These are phyloP conservation scores for Watsonalla binaria DNA, from an alignment of 2,888 invertebrate species.

Conservation along the genomic window DNA sequence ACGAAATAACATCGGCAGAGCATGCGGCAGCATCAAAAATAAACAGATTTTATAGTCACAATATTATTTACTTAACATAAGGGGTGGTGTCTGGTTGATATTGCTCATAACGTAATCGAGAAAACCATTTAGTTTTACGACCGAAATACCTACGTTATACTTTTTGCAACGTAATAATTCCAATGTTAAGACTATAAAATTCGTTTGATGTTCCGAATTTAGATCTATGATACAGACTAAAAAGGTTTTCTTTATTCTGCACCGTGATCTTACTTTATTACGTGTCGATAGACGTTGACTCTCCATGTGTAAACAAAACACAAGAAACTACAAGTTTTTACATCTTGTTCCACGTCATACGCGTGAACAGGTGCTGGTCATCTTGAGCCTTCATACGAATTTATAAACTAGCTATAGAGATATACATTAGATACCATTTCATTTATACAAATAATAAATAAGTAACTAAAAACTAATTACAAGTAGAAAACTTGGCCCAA, in stretches of 20 bases:
- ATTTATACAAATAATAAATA: no score
- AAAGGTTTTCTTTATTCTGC: conserved; percentile 12
- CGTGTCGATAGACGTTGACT: no score
- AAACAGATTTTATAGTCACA: conserved; percentile 15
- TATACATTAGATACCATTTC: no score
- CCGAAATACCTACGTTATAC: conserved; percentile 10
- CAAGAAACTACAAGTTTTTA: background rate
- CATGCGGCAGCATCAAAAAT: conserved; percentile 11
- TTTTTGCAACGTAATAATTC: conserved; percentile 24
- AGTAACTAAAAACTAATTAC: no score
- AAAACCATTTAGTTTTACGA: conserved; percentile 35
- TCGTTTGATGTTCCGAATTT: conserved; percentile 34
- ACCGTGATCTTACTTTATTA: conserved; percentile 1
- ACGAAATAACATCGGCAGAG: background rate
- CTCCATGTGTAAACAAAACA: no score
- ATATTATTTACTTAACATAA: conserved; percentile 11
- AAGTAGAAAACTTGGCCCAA: no score
- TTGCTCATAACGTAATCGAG: conserved; percentile 11
- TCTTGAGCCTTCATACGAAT: no score
- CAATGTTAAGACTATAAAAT: conserved; percentile 38
- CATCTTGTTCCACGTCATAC: background rate
- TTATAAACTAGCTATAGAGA: no score
- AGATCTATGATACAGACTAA: conserved; percentile 20
- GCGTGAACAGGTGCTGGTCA: no score
- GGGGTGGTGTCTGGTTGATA: conserved; percentile 22